Base-by-base conservation (phyloP, 2,888 invertebrate genomes). In the Lamellibrachia columna region DNA sequence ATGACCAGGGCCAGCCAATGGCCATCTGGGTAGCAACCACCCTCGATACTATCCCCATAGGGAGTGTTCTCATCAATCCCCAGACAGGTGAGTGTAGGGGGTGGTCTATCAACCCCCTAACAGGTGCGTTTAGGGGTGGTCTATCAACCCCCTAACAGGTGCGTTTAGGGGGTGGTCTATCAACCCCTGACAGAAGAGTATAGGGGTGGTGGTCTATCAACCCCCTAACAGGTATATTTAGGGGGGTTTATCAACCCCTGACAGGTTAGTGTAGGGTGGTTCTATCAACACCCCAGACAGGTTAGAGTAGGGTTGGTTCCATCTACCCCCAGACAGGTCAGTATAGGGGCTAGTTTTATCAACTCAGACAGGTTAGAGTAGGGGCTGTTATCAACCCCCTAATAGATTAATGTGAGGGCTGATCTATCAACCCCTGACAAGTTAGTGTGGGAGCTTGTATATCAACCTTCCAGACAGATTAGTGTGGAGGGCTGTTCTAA, bases 41-140 rank as follows among this genome's bases (percentile, higher is more conserved):
- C 97, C 97, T 98, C 96, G 97, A 98, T 90, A 98, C 98, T 94
- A 98, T 99, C 93, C 98, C 98, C 92, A 97, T 98, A 93, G 99
- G 99, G 93, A 98, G 98, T 95, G 97, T 98, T 95, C 98, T 99
- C 95, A 98, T 99, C 96, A 98, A 99, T 96, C 98, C 98, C 53
- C 95, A 96, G 93, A 96, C 96, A 94, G 96, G 96, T 96, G 75
- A n/a, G 75, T 75, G 58, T 15, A 3, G 75, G 75, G 75, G 15
- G 75, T 55, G 9, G 2, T 55, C 3, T 9, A 55, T 55, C 55
- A 55, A 55, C 55, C 55, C 55, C 9, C 55, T 8, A 9, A 55
- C 55, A 55, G 58, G 58, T 2, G 60, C 15, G 60, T 60, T 15
- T 22, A 22, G 75, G 75, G 11, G 75, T 55, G 9, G 1, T 55